Conservation (phyloP, 1,140 invertebrate species). For the Episyrphus balteatus region DNA sequence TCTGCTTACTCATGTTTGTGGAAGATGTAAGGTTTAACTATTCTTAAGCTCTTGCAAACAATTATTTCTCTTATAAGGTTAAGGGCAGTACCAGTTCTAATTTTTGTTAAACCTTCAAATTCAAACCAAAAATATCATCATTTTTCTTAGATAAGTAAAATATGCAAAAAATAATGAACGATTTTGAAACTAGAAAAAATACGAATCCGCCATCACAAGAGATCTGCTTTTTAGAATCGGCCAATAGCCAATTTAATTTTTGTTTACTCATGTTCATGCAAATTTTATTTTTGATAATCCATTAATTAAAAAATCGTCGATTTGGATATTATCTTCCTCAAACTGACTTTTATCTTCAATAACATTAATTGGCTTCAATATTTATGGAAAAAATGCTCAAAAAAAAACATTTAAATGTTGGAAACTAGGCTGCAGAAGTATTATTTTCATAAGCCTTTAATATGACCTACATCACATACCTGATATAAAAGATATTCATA, state of each 20-base stretch:
- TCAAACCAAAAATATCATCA: neutral
- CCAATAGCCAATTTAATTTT: neutral
- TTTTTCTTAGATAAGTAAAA: neutral
- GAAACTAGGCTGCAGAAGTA: too few relatives aligned
- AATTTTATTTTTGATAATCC: constrained; percentile 1
- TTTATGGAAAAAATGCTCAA: too few relatives aligned
- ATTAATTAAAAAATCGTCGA: neutral
- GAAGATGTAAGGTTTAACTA: too few relatives aligned
- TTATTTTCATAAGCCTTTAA: too few relatives aligned
- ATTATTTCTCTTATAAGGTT: too few relatives aligned
- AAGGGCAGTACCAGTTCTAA: too few relatives aligned
- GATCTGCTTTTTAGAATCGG: neutral
- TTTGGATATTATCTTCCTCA: neutral
- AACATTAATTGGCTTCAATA: neutral
- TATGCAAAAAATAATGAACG: neutral
- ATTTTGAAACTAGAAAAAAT: neutral
- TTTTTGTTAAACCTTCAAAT: too few relatives aligned
- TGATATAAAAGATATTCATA: too few relatives aligned
- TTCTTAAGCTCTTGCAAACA: too few relatives aligned
- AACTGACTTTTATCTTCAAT: neutral
- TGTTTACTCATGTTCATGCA: neutral
- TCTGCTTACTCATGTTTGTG: too few relatives aligned
- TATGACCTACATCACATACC: too few relatives aligned
- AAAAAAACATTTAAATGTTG: too few relatives aligned
- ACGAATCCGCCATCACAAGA: constrained; percentile 2